Evolutionary conservation across 2,888 invertebrate species (phyloP).

Genomic region (Hemaris fuciformis): DNA sequence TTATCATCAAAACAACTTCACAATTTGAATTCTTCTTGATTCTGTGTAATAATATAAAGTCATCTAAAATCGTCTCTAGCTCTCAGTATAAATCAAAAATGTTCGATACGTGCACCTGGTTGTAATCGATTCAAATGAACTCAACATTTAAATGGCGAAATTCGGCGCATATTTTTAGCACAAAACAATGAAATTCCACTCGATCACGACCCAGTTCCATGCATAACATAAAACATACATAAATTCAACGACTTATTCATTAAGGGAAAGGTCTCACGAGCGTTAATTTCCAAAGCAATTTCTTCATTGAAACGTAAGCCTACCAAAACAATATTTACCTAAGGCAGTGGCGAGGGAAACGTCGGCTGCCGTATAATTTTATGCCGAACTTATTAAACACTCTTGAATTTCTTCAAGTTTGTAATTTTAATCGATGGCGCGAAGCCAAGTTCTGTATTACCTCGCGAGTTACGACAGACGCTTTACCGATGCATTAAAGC

Average conservation of each 20-base stretch:
- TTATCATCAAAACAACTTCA: too few relatives aligned
- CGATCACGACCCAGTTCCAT: slow-evolving; percentile 1
- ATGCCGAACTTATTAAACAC: slow-evolving; percentile 52
- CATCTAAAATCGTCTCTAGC: too few relatives aligned
- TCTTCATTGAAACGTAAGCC: slow-evolving; percentile 48
- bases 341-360: slow-evolving; percentile 26
- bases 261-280: slow-evolving; percentile 32
- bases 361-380: slow-evolving; percentile 48
- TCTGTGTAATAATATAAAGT: too few relatives aligned
- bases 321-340: slow-evolving; percentile 50
- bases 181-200: slow-evolving; percentile 6
- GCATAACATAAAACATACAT: slow-evolving; percentile 8
- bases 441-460: slow-evolving; percentile 54
- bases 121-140: not conserved
- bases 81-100: too few relatives aligned
- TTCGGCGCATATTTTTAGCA: not conserved
- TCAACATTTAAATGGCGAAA: not conserved
- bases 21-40: too few relatives aligned
- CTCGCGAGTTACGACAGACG: slow-evolving; percentile 27
- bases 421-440: slow-evolving; percentile 57
- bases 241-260: slow-evolving; percentile 29
- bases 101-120: not conserved
- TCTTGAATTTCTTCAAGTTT: slow-evolving; percentile 49
- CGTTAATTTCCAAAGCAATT: slow-evolving; percentile 47
- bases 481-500: not conserved